Evolutionary conservation across 2,888 invertebrate genomes (phyloP), one percentile per base, ranked within the genome.

Genomic region (Andrena chrysosceles): DNA sequence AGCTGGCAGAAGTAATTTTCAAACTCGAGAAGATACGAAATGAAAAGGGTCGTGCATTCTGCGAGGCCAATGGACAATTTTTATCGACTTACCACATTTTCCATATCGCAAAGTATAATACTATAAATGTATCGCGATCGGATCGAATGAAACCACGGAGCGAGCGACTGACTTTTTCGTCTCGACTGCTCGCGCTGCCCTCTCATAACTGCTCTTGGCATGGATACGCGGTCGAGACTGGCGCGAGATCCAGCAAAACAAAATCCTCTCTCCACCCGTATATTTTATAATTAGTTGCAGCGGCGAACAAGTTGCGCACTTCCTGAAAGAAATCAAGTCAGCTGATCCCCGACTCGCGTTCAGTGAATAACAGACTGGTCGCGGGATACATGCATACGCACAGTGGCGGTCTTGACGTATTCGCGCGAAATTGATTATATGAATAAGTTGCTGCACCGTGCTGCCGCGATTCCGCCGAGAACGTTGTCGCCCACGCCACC

Each of bases 281-380:
- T 82, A 90, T 85, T 83, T 91, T 91, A 91, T 91, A 85, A 90
- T 91, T 91, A 91, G 91, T 76, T 67, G 26, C 63, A 86, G 86
- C 87, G 73, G 56, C 62, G 78, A 70, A 74, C 48, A 78, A 75
- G 85, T 91, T 91, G 91, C 91, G 90, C 88, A 91, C 91, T 90
- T 90, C 77, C 81, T 80, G 84, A 73, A 82, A 83, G 81, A 91
- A 90, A 90, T 82, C 79, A 64, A 78, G 85, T 87, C 89, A 88
- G 89, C 86, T 90, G 91, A 89, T 81, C 60, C 66, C 56, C 31
- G 20, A 64, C 29, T 59, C 29, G 8, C 72, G 63, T 29, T 49
- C 71, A 62, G 54, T 54, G 48, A 10, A 48, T 26, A 8, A n/a
- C 26, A n/a, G 10, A 7, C n/a, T 31, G 23, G 54, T 13, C 23